Evolutionary conservation across 1,140 invertebrate species (phyloP), one percentile per base, ranked within the genome.

Genomic region (Temnothorax curvispinosus): DNA sequence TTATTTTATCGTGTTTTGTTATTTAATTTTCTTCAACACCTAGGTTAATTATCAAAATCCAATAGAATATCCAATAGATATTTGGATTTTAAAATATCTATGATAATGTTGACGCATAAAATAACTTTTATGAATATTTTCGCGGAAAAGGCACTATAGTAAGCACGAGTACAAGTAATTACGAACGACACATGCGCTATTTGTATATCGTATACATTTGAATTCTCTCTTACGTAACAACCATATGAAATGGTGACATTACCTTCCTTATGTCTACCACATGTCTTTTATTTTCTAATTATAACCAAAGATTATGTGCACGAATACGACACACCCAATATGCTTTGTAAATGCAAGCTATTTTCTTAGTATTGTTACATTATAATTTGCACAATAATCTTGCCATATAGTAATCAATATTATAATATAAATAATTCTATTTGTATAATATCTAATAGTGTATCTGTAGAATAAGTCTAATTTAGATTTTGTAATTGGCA

Each of bases 241-340:
- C 54, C 35, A 72, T 81, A 58, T 82, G 52, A 74, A 82, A 72
- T 72, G 60, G 41, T 72, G 27, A 18, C 18, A 82, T 69, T 82
- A 58, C 15, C 52, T 82, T 74, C 15, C 52, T 82, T 74, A 58
- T 74, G 80, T 47, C 80, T 60, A 47, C 67, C 80, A 74, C 6
- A 72, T 82, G 80, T 72, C 41, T 74, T 82, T 52, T 82, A 82
- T 72, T 27, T 74, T 82, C 67, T 82, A 82, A 72, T 82, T 82
- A 82, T 82, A 82, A 74, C 41, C 13, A 6, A 72, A 82, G 52
- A 82, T 82, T 82, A 58, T 69, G 32, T 69, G 32, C 44, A 21
- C 3, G 41, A 9, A n/a, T 27, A 32, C 35, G 41, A 54, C 47
- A 74, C 52, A 82, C 50, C 3, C 21, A 8, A 18, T 81, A 27